Evolutionary conservation across 1,140 invertebrate genomes (phyloP), one percentile per base, ranked within the genome.

Genomic region (Sitodiplosis mosellana): DNA sequence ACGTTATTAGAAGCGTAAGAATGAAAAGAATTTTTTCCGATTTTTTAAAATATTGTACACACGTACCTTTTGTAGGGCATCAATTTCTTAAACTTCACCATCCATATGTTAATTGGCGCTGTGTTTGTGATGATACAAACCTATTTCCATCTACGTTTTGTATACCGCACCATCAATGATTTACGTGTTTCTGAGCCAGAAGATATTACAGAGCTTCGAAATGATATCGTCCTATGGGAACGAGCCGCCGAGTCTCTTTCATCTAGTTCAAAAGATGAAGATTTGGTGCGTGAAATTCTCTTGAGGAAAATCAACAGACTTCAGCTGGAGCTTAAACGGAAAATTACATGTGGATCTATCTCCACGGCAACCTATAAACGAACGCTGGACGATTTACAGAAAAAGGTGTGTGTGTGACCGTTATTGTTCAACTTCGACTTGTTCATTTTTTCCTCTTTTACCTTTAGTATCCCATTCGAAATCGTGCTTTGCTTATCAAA

Each of bases 21-120:
- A n/a, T 27, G 27, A 5, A 27, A 27, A 27, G 27, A 5, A 5
- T 27, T 10, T 27, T 27, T 27, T 27, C 27, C 27, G 10, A 27
- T 27, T 27, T 27, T 27, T 27, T 27, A 5, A 27, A 27, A 27
- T 27, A n/a, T n/a, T n/a, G n/a, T n/a, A n/a, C n/a, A n/a, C n/a
- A n/a, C n/a, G 27, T 27, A 27, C 10, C 10, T 27, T 27, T 27
- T 27, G 27, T 27, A 38, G 18, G 81, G 81, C n/a, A 73, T 88
- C 17, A 75, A 76, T 53, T 90, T 89, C 65, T 67, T 74, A 6
- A 74, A 66, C 0, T 89, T 88, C 61, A 78, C 77, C 0, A 4
- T 78, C 0, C 85, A 89, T 59, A 83, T 87, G 78, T 67, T 75
- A 1, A 60, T 80, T 2, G 83, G 82, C 1, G 74, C 83, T 1